A percentile compares a stretch with the other conserved stretches of the same genome.
phyloP scores from a whole-genome alignment of 2,113 vertebrate genomes.

The Eublepharis macularius region DNA sequence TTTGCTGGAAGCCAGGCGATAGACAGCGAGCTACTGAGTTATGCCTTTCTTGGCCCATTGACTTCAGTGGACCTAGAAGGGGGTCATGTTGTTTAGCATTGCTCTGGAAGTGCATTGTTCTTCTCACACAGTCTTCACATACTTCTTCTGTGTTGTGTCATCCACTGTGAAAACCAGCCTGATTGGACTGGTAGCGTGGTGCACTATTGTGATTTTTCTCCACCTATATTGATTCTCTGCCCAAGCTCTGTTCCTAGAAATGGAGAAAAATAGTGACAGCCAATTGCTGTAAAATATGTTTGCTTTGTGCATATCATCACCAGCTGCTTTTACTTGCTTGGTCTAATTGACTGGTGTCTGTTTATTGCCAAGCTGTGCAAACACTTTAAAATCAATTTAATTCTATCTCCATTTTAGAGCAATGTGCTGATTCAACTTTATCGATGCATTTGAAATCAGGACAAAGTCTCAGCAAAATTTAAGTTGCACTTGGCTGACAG shows the following conservation, averaged over 20 bases:
- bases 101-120: not conserved
- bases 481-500: not conserved
- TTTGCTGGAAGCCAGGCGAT: not conserved
- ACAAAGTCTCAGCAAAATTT: not conserved
- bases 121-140: too few species aligned
- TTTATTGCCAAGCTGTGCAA: slow-evolving; percentile 36
- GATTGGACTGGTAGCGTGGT: not conserved
- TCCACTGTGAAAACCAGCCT: not conserved
- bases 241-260: not conserved
- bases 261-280: not conserved
- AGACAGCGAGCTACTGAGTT: too few species aligned
- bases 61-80: too few species aligned
- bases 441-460: not conserved
- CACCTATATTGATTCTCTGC: not conserved
- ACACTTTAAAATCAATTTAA: slow-evolving; percentile 13
- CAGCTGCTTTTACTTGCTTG: slow-evolving; percentile 20
- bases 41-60: too few species aligned
- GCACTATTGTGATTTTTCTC: not conserved
- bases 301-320: slow-evolving; percentile 7
- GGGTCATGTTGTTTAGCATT: too few species aligned
- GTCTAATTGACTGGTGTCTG: slow-evolving; percentile 22
- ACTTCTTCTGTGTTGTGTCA: not conserved
- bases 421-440: not conserved
- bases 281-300: slow-evolving; percentile 6
- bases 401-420: not conserved